Base-by-base conservation (phyloP, 2,888 invertebrate genomes). In the Drepana falcataria region DNA sequence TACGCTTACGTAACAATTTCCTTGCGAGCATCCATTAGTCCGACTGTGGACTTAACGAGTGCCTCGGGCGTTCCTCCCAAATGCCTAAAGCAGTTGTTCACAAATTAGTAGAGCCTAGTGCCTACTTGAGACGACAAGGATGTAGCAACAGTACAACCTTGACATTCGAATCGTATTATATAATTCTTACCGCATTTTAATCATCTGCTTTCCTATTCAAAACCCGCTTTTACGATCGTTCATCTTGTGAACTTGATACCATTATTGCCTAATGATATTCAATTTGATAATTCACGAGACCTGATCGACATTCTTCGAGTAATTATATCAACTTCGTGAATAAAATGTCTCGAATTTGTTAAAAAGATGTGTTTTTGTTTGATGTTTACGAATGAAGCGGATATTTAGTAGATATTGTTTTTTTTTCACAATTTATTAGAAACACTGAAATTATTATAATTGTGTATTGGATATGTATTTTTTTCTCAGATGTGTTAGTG, bases 11-110 rank as follows among this genome's bases (percentile, higher is more conserved):
- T 5, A 49, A 33, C 33, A 2, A 49, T 49, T 49, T 5, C 49
- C 21, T 40, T 40, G 49, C 49, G 35, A 21, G 35, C 49, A 21
- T 33, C 40, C 59, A 64, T 61, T 69, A 63, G 58, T 55, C 54
- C 61, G 63, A 65, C 67, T 65, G 60, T 61, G 56, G 63, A 67
- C 69, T 69, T 64, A 49, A 56, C 53, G 61, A 65, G 61, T 56
- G 69, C 75, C 68, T 60, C 59, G 66, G 75, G 77, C 75, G 63
- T 63, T 65, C 59, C 59, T 64, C 65, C 65, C 65, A 65, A 68
- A 70, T 68, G 76, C 75, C 75, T 59, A 59, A 64, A 72, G 66
- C 77, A 75, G 73, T 73, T 71, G 74, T 75, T 73, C 65, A 55
- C 65, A 63, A 69, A 69, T 66, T 69, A 65, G 73, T 68, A 58